phyloP scores from a whole-genome alignment of 2,113 vertebrate genomes.

The Oncorhynchus tshawytscha region DNA sequence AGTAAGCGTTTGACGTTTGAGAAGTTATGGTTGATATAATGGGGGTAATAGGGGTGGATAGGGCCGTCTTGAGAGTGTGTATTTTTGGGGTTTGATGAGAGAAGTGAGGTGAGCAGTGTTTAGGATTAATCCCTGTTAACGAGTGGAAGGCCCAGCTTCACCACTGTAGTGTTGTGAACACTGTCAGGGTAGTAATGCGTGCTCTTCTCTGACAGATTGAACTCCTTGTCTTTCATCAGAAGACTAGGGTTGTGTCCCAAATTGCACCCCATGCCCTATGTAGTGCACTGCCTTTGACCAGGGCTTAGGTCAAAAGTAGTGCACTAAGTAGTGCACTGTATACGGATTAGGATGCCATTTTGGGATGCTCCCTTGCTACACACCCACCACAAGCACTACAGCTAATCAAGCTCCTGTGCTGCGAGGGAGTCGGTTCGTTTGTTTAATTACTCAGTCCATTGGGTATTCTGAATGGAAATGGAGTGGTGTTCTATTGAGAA shows the following conservation, averaged over 20 bases:
- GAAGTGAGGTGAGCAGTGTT: conserved; percentile 28
- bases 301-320: too few relatives aligned
- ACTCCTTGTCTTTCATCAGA: conserved; percentile 61
- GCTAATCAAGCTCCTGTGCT: conserved; percentile 39
- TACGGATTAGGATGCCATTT: too few relatives aligned
- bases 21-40: conserved; percentile 53
- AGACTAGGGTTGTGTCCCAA: background rate
- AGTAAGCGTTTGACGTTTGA: conserved; percentile 62
- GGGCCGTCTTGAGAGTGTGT: conserved; percentile 9
- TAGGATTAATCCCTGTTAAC: conserved; percentile 61
- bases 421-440: background rate
- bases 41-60: conserved; percentile 29
- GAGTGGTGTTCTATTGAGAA: conserved; percentile 24
- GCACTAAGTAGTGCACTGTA: too few relatives aligned
- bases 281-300: too few relatives aligned
- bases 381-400: background rate
- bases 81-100: conserved; percentile 59
- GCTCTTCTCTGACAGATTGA: conserved; percentile 45
- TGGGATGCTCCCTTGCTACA: too few relatives aligned
- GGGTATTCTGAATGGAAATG: conserved; percentile 39
- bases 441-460: conserved; percentile 31
- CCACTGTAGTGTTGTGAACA: conserved; percentile 60
- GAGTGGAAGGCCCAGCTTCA: conserved; percentile 48
- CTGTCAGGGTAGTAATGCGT: conserved; percentile 41
- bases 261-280: too few relatives aligned